Evolutionary conservation across 1,140 invertebrate genomes (phyloP).

Genomic region (Pissodes strobi): DNA sequence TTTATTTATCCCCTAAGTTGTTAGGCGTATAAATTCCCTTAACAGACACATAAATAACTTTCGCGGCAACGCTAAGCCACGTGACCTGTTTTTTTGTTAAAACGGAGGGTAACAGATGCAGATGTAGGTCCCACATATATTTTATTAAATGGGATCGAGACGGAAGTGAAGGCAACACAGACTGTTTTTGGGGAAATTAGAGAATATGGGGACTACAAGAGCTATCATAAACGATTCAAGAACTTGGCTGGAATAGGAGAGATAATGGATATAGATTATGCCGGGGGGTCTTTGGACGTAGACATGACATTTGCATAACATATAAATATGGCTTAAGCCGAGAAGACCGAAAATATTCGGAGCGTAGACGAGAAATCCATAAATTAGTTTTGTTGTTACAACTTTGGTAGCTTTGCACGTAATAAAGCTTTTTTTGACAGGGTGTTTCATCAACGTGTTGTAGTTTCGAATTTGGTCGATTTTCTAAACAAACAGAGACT

Average conservation of each 20-base stretch:
- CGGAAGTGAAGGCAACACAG: not conserved
- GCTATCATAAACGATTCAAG: conserved; percentile 10
- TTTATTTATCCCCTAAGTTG: conserved; percentile 23
- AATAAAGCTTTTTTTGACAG: too few relatives aligned
- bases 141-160: conserved; percentile 12
- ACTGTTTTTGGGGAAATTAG: conserved; percentile 17
- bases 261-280: conserved; percentile 13
- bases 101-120: conserved; percentile 21
- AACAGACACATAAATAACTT: conserved; percentile 31
- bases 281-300: conserved; percentile 1
- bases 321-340: too few relatives aligned
- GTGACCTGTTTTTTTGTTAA: conserved; percentile 16
- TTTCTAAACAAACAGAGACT: too few relatives aligned
- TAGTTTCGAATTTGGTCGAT: too few relatives aligned
- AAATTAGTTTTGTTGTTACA: too few relatives aligned
- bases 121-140: conserved; percentile 25
- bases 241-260: not conserved
- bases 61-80: conserved; percentile 22
- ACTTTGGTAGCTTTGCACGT: too few relatives aligned
- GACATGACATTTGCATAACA: conserved; percentile 11
- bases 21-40: conserved; percentile 27
- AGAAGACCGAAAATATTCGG: too few relatives aligned
- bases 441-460: too few relatives aligned
- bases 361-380: too few relatives aligned
- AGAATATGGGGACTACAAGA: conserved; percentile 10